Base-by-base conservation (phyloP, 2,797 vertebrate genomes). In the Erethizon dorsatum region DNA sequence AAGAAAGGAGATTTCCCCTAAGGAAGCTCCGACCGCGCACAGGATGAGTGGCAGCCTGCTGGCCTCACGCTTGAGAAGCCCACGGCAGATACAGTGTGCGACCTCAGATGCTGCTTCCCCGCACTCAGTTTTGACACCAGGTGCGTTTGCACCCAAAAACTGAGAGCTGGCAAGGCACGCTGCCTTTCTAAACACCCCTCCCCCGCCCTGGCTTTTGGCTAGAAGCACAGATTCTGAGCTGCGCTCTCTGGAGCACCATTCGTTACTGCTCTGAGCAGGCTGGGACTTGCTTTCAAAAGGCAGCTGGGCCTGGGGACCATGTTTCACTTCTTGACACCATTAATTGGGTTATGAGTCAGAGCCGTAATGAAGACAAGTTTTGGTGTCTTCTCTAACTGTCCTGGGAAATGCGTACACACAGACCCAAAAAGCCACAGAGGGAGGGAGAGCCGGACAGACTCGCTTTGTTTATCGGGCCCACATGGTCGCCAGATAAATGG, bases 281-380 rank as follows among this genome's bases (percentile, higher is more conserved):
- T 97, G 91, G 79, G 83, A 95, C 94, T 97, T 96, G 95, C 96
- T 98, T 98, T 97, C 98, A 96, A 98, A 97, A 97, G 87, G 83
- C 67, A 96, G 88, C 90, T 90, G 85, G 96, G 90, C 47, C 96
- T 88, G 91, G 98, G 97, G 96, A 97, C 93, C 92, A 80, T 90
- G 75, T 97, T 98, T 98, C 97, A 97, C 97, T 98, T 98, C 96
- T 96, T 97, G 90, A 98, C 94, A 97, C 75, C 98, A 98, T 98
- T 98, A 98, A 98, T 96, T 98, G 96, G 96, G 96, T 97, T 98
- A 93, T 98, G 97, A 98, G 97, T 98, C 98, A 98, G 89, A 98
- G 94, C 96, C 79, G 33, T 98, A 98, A 98, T 98, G 97, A 98
- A 98, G 97, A 98, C 91, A 91, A 98, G 98, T 98, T 98, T 95